Evolutionary conservation across 2,888 invertebrate genomes (phyloP).

Genomic region (Chrysotoxum bicinctum): DNA sequence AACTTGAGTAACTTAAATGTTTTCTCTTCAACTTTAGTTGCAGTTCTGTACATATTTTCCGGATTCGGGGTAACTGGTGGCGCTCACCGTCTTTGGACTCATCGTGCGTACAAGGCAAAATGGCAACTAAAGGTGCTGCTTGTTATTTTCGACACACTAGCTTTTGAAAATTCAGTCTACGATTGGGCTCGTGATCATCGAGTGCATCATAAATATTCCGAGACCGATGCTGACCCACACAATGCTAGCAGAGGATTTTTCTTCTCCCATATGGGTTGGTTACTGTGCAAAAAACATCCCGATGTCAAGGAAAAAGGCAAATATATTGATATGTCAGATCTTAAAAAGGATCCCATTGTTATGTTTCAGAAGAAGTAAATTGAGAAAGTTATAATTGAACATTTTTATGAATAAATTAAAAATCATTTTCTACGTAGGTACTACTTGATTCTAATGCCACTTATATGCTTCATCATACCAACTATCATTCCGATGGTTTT

Average conservation of each 20-base stretch:
- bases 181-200: slow-evolving; percentile 90
- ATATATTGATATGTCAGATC: slow-evolving; percentile 89
- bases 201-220: slow-evolving; percentile 94
- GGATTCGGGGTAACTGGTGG: slow-evolving; percentile 97
- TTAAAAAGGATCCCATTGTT: slow-evolving; percentile 89
- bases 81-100: slow-evolving; percentile 96
- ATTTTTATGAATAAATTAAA: neutral
- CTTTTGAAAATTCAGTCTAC: slow-evolving; percentile 90
- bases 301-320: slow-evolving; percentile 92
- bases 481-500: slow-evolving; percentile 88
- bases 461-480: slow-evolving; percentile 90
- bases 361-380: slow-evolving; percentile 91
- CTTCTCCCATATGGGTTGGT: slow-evolving; percentile 97
- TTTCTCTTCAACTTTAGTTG: neutral
- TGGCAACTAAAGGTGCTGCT: slow-evolving; percentile 90
- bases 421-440: slow-evolving; percentile 82
- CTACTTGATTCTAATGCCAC: slow-evolving; percentile 88
- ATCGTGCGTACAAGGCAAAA: slow-evolving; percentile 95
- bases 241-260: slow-evolving; percentile 95
- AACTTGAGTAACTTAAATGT: too few species aligned
- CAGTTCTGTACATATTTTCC: slow-evolving; percentile 80
- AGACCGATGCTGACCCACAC: slow-evolving; percentile 95
- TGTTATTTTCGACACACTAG: slow-evolving; percentile 90
- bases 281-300: slow-evolving; percentile 92
- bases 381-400: neutral